Conservation (phyloP, 2,797 vertebrate species). For the Sebastes hopkinsi region DNA sequence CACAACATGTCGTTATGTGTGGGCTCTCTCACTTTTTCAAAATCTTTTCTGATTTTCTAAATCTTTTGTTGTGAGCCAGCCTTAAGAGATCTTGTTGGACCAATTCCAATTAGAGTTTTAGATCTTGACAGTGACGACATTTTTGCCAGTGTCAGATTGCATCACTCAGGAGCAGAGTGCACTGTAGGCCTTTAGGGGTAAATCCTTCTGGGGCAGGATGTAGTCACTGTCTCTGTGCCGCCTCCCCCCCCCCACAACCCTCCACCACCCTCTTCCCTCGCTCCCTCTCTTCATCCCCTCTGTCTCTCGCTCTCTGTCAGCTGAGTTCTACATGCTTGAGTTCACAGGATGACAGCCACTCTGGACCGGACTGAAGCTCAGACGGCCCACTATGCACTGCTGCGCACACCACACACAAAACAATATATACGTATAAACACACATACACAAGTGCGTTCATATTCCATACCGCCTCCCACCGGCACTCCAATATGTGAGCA, state of each 20-base stretch:
- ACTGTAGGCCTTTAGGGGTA: constrained; percentile 51
- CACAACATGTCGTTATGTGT: no score
- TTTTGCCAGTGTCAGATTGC: background rate
- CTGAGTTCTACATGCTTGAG: constrained; percentile 53
- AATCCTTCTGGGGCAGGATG: constrained; percentile 34
- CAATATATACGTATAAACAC: background rate
- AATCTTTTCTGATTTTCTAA: no score
- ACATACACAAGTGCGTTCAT: background rate
- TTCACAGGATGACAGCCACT: constrained; percentile 68
- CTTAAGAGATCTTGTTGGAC: background rate
- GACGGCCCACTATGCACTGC: constrained; percentile 37
- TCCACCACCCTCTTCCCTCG: background rate
- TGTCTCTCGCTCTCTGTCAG: constrained; percentile 51
- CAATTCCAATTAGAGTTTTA: background rate
- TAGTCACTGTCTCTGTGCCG: background rate
- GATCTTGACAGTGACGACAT: background rate
- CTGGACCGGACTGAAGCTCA: constrained; percentile 39
- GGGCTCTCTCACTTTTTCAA: no score
- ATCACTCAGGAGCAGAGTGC: constrained; percentile 20
- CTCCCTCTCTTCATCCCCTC: background rate
- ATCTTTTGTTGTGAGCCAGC: no score
- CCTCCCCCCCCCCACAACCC: background rate
- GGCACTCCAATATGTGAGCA: constrained; percentile 23
- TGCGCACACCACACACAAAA: constrained; percentile 17
- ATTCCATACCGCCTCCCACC: constrained; percentile 26